Evolutionary conservation across 92 coral and sea anemone species (phyloP), one percentile per base, ranked within the genome.

Genomic region (Pocillopora meandrina): DNA sequence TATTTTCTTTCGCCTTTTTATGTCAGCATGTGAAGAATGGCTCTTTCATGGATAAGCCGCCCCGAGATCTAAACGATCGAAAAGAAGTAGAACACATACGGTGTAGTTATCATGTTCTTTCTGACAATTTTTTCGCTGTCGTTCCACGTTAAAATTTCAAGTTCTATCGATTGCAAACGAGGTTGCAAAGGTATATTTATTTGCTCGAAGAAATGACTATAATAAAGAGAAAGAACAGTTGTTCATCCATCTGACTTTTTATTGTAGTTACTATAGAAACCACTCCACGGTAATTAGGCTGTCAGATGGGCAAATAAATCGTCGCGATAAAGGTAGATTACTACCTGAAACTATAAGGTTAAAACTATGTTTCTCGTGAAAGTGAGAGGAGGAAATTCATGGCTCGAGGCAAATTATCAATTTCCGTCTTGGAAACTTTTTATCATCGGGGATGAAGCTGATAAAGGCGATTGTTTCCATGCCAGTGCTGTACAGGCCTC

Each of bases 201-300:
- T 10, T 52, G 49, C 19, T 20, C 67, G 42, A 80, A n/a, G 20
- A 34, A 56, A 2, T 23, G 9, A 19, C 35, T 13, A 33, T 61
- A n/a, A 34, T 61, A 10, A 21, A 2, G 56, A 42, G 35, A 61
- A 76, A 61, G 26, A 33, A 61, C 16, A 17, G 69, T 60, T 76
- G 34, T 34, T 52, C 13, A 14, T 76, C 61, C 65, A 31, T 21
- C 56, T 49, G 21, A 49, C 35, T 70, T 55, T 36, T 15, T 15
- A 70, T 70, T 12, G 35, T 70, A 11, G 85, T 81, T 72, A 14
- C 77, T 56, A 71, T 70, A 61, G 85, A 70, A 20, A 81, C 77
- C 65, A n/a, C 16, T 57, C 26, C 70, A 4, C 72, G 10, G 2
- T 47, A 33, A 68, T 68, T 68, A 68, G 52, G 10, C 52, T 12